These are phyloP conservation scores for Oligia latruncula DNA, from an alignment of 2,888 invertebrate species.

Conservation along the genomic window DNA sequence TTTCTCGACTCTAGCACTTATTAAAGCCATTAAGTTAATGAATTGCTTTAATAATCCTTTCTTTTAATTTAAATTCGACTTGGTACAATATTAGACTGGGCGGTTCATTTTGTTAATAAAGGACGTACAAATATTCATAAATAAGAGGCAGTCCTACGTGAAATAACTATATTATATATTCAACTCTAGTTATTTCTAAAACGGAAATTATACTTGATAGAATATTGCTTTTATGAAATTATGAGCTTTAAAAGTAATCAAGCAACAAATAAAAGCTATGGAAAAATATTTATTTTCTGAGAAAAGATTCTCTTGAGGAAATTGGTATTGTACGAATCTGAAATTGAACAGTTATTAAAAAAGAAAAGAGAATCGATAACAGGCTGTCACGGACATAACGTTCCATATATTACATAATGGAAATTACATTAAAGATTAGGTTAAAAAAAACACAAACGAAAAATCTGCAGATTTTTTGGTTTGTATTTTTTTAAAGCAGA, in stretches of 20 bases:
- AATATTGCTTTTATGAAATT: not conserved
- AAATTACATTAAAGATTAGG: slow-evolving; percentile 6
- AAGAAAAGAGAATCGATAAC: not conserved
- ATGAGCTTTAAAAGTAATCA: not conserved
- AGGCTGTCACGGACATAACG: not conserved
- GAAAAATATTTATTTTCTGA: not conserved
- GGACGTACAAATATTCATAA: slow-evolving; percentile 5
- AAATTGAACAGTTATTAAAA: not conserved
- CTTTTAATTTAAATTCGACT: slow-evolving; percentile 44
- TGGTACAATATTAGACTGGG: slow-evolving; percentile 28
- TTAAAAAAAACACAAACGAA: not conserved
- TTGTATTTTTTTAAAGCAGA: no score
- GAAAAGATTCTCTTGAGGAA: not conserved
- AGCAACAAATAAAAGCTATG: not conserved
- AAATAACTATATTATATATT: not conserved
- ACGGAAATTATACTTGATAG: not conserved
- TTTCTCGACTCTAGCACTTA: slow-evolving; percentile 48
- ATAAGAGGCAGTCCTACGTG: not conserved
- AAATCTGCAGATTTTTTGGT: not conserved
- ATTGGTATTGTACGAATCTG: not conserved
- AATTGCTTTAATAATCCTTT: slow-evolving; percentile 62
- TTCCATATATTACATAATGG: not conserved
- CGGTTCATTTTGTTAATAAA: slow-evolving; percentile 14
- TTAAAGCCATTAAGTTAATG: slow-evolving; percentile 63
- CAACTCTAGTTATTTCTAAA: not conserved